A percentile compares a stretch with the other conserved stretches of the same genome.
Evolutionary conservation across 2,888 invertebrate species (phyloP).

Genomic region (Plagiodera versicolora): DNA sequence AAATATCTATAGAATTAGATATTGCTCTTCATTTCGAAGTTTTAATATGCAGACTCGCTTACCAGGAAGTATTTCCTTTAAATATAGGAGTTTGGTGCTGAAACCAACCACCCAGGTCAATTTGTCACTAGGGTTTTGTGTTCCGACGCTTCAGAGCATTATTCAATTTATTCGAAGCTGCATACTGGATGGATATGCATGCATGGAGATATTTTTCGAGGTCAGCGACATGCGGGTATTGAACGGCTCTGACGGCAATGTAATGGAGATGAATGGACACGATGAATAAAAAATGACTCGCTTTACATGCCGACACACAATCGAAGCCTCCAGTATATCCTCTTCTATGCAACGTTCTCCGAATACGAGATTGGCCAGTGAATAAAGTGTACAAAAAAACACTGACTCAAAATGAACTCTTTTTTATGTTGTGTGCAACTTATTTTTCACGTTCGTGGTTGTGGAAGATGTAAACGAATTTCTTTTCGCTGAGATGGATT

Average conservation of each 20-base stretch:
- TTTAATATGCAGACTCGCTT: too few relatives aligned
- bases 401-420: background rate
- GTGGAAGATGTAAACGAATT: too few relatives aligned
- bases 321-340: background rate
- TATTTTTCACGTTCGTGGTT: too few relatives aligned
- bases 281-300: background rate
- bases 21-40: too few relatives aligned
- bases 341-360: background rate
- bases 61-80: background rate
- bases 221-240: background rate
- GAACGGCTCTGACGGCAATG: background rate
- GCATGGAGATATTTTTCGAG: background rate
- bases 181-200: background rate
- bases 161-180: background rate
- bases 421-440: background rate
- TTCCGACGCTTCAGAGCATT: background rate
- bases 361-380: background rate
- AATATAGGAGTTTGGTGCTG: background rate
- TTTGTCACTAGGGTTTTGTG: background rate
- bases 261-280: conserved; percentile 1
- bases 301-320: background rate
- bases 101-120: background rate
- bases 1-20: too few relatives aligned
- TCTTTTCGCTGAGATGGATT: too few relatives aligned
- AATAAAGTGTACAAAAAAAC: background rate